Conservation (phyloP, 2,888 invertebrate genomes). For the Pecten maximus region DNA sequence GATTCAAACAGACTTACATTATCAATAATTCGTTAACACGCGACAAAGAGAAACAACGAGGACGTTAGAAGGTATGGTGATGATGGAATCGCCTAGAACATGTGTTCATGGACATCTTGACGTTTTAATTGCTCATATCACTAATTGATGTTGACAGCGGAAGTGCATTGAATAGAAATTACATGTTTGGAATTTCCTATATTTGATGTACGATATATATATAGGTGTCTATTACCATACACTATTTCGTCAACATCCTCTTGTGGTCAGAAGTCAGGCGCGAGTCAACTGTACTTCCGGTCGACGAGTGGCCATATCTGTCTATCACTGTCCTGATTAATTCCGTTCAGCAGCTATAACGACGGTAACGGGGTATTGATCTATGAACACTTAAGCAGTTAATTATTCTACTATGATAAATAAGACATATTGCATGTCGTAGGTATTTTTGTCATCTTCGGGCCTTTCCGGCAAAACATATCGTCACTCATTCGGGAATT, state of each 20-base stretch:
- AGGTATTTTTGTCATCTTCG: no score
- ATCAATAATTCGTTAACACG: no score
- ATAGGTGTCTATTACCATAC: background rate
- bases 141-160: background rate
- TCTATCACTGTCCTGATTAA: background rate
- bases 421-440: no score
- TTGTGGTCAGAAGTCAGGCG: background rate
- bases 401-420: no score
- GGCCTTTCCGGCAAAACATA: no score
- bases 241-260: background rate
- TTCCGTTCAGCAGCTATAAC: background rate
- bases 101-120: background rate
- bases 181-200: background rate
- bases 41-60: background rate
- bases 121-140: background rate
- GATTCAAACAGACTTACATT: no score
- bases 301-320: background rate
- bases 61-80: background rate
- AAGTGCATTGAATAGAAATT: background rate
- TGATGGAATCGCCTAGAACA: no score
- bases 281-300: background rate
- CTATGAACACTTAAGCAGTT: no score
- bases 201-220: background rate
- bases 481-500: no score
- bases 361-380: no score